A percentile compares a stretch with the other conserved stretches of the same genome.
Conservation (phyloP, 2,888 invertebrate genomes). For the Brachypalpus laphriformis region DNA sequence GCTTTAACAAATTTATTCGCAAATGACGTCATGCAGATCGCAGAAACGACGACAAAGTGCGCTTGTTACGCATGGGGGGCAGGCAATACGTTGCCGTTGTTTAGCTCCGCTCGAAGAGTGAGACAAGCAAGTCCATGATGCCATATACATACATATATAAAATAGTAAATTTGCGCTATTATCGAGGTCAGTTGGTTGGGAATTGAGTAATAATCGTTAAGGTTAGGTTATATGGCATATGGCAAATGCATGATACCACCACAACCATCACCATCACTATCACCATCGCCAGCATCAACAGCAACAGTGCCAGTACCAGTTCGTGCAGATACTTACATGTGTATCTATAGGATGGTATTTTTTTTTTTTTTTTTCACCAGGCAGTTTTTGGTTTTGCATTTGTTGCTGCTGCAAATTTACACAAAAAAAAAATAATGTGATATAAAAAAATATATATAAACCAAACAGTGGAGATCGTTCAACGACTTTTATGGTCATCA, state of each 20-base stretch:
- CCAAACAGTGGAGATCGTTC: constrained; percentile 69
- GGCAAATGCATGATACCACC: constrained; percentile 66
- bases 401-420: constrained; percentile 54
- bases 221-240: constrained; percentile 72
- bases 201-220: constrained; percentile 74
- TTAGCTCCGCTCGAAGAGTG: constrained; percentile 9
- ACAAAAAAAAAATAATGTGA: constrained; percentile 22
- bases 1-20: constrained; percentile 39
- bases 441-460: constrained; percentile 27
- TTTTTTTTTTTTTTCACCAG: constrained; percentile 23
- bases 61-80: constrained; percentile 57
- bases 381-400: constrained; percentile 56
- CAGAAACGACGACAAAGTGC: constrained; percentile 31
- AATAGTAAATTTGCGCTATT: constrained; percentile 73
- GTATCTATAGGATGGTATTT: constrained; percentile 30
- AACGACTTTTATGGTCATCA: constrained; percentile 75
- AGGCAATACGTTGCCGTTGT: constrained; percentile 20
- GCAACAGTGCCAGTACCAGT: constrained; percentile 39
- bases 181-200: constrained; percentile 73
- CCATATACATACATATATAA: constrained; percentile 37
- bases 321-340: constrained; percentile 60
- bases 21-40: constrained; percentile 63
- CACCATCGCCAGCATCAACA: constrained; percentile 2
- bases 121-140: constrained; percentile 44
- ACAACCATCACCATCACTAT: constrained; percentile 14